These are phyloP conservation scores for Philhelius pedissequus DNA, from an alignment of 2,888 invertebrate species.

Conservation along the genomic window DNA sequence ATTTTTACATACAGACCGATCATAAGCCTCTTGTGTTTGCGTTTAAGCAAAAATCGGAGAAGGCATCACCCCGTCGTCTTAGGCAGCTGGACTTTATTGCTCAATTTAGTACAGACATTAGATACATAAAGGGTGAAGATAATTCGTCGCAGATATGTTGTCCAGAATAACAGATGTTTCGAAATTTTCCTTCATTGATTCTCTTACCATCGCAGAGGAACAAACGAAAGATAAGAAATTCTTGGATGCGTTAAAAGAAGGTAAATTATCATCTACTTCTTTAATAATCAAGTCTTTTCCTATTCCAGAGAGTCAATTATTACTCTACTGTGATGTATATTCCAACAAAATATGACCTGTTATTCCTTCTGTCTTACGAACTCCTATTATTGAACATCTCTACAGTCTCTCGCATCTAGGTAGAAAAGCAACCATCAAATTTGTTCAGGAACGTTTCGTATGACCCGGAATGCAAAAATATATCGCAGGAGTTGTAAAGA, in stretches of 20 bases:
- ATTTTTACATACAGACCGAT: constrained; percentile 56
- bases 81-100: not conserved
- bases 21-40: constrained; percentile 70
- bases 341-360: constrained; percentile 22
- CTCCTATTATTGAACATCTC: not conserved
- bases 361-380: constrained; percentile 7
- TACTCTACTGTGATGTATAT: constrained; percentile 20
- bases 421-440: not conserved
- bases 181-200: not conserved
- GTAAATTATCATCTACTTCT: not conserved
- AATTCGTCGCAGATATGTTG: constrained; percentile 10
- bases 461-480: constrained; percentile 33
- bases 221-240: not conserved
- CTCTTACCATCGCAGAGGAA: not conserved
- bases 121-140: not conserved
- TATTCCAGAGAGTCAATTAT: not conserved
- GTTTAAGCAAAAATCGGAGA: constrained; percentile 71
- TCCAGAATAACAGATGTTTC: not conserved
- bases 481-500: not conserved
- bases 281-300: constrained; percentile 16
- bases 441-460: constrained; percentile 17
- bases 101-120: not conserved
- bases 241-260: not conserved
- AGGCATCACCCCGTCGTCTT: constrained; percentile 52
- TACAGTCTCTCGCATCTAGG: not conserved